Base-by-base conservation (phyloP, 2,797 vertebrate species). In the Brachyalestes nurse region DNA sequence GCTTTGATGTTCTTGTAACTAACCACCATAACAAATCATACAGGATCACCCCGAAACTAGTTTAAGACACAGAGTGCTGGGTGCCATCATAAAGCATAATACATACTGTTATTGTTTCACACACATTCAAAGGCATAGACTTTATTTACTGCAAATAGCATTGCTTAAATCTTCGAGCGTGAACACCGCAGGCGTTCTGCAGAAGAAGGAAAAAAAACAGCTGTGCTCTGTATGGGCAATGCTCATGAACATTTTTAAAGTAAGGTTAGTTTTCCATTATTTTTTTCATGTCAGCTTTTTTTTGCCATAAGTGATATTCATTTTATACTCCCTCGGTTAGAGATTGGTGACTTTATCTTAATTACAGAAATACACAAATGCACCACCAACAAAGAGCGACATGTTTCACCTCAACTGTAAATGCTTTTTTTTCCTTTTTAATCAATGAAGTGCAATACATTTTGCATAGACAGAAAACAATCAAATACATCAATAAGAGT, bases 191-290 rank as follows among this genome's bases (percentile, higher is more conserved):
- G 64, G 28, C 28, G 17, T 12, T 34, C 64, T 21, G 42, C 34
- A 66, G 28, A 28, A 28, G 1, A 3, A 28, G 3, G 28, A 55
- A 19, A 61, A 34, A 78, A 65, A 10, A n/a, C 21, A 65, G 5
- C 28, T 70, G 49, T 71, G 67, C 76, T 51, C 13, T 77, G 51
- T 79, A 53, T 19, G 28, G 57, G 61, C 51, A 70, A 79, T 65
- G 25, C 6, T 64, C 75, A 82, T 85, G 82, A 86, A 40, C 78
- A 88, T 84, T 81, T 84, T 85, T 73, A 82, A 71, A 74, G 79
- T 82, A 77, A 85, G 77, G 55, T 1, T 0, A 67, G 67, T 69
- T 66, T 79, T 42, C 62, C 65, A 78, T 57, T 81, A 72, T 64
- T 61, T 38, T 72, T 62, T 74, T 58, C 25, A 53, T 79, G n/a